Evolutionary conservation across 2,888 invertebrate species (phyloP).

Genomic region (Lutraria lutraria): DNA sequence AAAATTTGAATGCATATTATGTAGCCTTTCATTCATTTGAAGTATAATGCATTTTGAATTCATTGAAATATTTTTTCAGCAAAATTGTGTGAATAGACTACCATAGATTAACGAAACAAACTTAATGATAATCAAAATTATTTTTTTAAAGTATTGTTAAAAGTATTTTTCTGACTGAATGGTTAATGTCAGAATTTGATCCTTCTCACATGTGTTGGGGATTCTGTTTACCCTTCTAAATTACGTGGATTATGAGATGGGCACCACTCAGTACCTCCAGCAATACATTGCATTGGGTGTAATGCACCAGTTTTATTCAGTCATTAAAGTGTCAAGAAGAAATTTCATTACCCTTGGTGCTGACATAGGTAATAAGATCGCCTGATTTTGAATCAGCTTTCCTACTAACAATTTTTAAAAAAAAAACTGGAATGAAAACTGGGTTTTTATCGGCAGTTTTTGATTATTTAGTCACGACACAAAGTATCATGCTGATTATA

Average conservation of each 20-base stretch:
- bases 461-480: slow-evolving; percentile 17
- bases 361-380: slow-evolving; percentile 56
- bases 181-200: slow-evolving; percentile 8
- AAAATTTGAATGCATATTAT: background rate
- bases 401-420: background rate
- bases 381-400: slow-evolving; percentile 9
- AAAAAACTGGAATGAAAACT: slow-evolving; percentile 2
- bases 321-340: slow-evolving; percentile 70
- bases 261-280: background rate
- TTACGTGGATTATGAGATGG: slow-evolving; percentile 9
- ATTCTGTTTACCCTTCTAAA: background rate
- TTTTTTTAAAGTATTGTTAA: no score
- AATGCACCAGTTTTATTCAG: slow-evolving; percentile 51
- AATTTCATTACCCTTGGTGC: slow-evolving; percentile 57
- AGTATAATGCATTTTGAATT: background rate
- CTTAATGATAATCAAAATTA: no score
- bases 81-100: background rate
- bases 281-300: slow-evolving; percentile 34
- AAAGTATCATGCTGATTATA: background rate
- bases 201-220: background rate
- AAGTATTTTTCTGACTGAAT: background rate
- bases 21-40: background rate
- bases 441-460: background rate
- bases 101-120: background rate
- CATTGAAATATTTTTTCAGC: background rate